phyloP scores from a whole-genome alignment of 2,113 vertebrate genomes.

The Salvelinus namaycush region DNA sequence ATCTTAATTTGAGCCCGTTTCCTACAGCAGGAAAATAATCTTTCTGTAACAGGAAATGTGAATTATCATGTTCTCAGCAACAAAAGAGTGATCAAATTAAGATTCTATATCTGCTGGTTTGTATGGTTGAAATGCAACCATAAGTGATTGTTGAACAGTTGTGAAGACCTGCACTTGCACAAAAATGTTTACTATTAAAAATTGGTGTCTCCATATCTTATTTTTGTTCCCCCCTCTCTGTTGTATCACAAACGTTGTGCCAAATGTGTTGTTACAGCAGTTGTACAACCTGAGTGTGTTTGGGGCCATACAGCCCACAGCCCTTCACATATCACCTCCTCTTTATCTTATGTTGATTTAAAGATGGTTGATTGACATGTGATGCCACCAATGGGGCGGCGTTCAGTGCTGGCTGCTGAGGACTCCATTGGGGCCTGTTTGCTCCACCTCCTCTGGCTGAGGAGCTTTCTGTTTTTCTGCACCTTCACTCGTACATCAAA shows the following conservation, averaged over 20 bases:
- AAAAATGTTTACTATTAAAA: no score
- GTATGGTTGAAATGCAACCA: not conserved
- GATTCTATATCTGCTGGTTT: not conserved
- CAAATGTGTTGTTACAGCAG: no score
- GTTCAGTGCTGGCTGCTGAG: conserved; percentile 61
- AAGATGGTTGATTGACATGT: not conserved
- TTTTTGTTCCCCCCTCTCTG: no score
- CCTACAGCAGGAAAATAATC: no score
- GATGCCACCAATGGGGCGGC: not conserved
- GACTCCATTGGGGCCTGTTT: conserved; percentile 81
- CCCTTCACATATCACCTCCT: not conserved
- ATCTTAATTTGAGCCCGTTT: no score
- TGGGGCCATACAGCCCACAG: not conserved
- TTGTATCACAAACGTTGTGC: no score
- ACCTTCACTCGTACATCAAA: conserved; percentile 91
- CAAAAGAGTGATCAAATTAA: no score
- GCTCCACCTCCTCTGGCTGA: conserved; percentile 82
- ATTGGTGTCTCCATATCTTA: no score
- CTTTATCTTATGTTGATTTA: not conserved
- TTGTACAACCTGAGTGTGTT: no score
- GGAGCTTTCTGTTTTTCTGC: conserved; percentile 85
- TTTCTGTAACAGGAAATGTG: no score
- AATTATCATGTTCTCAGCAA: no score
- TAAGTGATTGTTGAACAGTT: not conserved
- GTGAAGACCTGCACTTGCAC: not conserved